phyloP scores from a whole-genome alignment of 35 echinoderm and acorn worm species.

The Antedon bifida region DNA sequence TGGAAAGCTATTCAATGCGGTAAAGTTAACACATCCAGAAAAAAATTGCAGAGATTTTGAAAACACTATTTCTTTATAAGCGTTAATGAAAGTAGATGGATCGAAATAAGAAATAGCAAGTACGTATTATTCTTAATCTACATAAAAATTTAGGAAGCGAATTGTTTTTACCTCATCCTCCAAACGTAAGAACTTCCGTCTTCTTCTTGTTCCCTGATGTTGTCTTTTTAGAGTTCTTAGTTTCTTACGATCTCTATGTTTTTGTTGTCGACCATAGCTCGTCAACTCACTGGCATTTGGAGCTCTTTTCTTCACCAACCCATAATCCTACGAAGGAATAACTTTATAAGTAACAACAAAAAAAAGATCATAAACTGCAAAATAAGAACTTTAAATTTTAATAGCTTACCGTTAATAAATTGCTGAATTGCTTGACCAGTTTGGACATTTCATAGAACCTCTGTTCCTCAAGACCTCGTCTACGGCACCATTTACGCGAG shows the following conservation, averaged over 20 bases:
- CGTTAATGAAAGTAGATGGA: no score
- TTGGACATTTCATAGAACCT: constrained; percentile 99
- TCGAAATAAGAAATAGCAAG: no score
- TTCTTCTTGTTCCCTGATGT: constrained; percentile 49
- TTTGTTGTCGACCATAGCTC: constrained; percentile 49
- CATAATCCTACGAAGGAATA: neutral
- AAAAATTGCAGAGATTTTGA: no score
- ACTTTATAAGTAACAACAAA: no score
- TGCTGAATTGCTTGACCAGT: constrained; percentile 71
- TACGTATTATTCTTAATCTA: no score
- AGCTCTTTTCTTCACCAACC: constrained; percentile 15
- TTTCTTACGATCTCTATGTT: constrained; percentile 47
- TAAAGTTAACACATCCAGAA: no score
- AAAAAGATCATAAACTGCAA: no score
- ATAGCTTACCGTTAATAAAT: constrained; percentile 53
- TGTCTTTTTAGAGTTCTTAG: constrained; percentile 67
- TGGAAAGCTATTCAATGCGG: no score
- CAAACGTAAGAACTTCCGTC: constrained; percentile 62
- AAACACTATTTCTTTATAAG: no score
- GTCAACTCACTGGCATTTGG: constrained; percentile 28
- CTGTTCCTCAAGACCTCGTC: constrained; percentile 78
- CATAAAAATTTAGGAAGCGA: no score
- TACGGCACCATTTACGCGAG: constrained; percentile 89
- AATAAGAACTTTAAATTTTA: no score
- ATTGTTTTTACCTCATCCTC: constrained; percentile 48